Evolutionary conservation across 2,888 invertebrate species (phyloP), one percentile per base, ranked within the genome.

Genomic region (Mystacides longicornis): DNA sequence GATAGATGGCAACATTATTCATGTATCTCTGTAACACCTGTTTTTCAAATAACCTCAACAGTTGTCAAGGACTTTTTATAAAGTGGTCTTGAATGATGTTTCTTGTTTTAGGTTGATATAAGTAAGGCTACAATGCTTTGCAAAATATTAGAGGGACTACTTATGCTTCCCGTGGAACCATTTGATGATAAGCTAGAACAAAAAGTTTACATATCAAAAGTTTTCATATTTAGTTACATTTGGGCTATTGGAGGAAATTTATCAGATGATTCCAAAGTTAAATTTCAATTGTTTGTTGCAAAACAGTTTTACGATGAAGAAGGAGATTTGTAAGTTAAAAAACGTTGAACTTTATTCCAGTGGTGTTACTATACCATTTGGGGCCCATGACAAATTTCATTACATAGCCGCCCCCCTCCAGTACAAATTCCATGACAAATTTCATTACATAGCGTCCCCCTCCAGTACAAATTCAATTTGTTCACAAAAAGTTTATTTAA

Each of bases 181-280:
- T 77, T 81, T 63, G 69, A 75, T 0, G 86, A 86, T 57, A 83
- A 83, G 60, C 76, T 78, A 7, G 77, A 80, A 56, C 71, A 86
- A 1, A 80, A 82, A 64, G 72, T 74, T 3, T 81, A 89, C 61
- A 67, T 93, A 0, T 81, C 81, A 2, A 88, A 91, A 65, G 81
- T 86, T 22, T 94, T 93, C 66, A 74, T 89, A 23, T 92, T 92
- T 73, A 80, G 86, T 49, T 89, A 87, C 64, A 70, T 92, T 1
- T 95, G 94, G 94, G 80, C 87, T 1, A 71, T 93, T 19, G 92
- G 91, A n/a, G 93, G 93, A 0, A 93, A 93, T 68, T 79, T 91
- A 2, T 69, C 78, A 2, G 91, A 93, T 59, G 65, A 68, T 1
- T 83, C 86, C 54, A 80, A 88, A 63, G 81, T 83, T 51, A 69